A percentile compares a stretch with the other conserved stretches of the same genome.
phyloP scores from a whole-genome alignment of 2,797 vertebrate genomes.

The Rhabdomys pumilio region DNA sequence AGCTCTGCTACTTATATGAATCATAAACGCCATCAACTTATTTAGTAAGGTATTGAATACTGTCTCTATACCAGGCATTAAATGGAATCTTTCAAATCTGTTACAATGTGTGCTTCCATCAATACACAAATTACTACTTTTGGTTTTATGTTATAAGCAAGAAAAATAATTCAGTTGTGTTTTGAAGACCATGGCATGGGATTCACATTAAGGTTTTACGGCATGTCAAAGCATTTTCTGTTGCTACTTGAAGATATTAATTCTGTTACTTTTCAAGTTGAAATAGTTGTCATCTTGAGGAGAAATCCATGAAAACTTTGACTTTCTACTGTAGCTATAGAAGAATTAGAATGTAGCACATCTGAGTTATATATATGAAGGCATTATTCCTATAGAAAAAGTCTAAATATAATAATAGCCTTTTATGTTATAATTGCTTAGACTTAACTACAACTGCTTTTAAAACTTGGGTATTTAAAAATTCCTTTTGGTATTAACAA shows the following conservation, averaged over 20 bases:
- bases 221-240: not conserved
- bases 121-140: not conserved
- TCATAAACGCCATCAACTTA: conserved; percentile 53
- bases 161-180: conserved; percentile 1
- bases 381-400: not conserved
- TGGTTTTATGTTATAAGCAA: conserved; percentile 28
- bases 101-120: not conserved
- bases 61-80: not conserved
- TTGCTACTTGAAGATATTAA: not conserved
- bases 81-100: not conserved
- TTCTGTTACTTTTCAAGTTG: conserved; percentile 24
- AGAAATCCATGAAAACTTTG: not conserved
- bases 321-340: not conserved
- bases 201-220: conserved; percentile 22
- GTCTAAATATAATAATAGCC: not conserved
- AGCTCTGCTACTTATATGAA: not conserved
- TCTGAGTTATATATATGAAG: not conserved
- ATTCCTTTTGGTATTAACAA: not conserved
- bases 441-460: conserved; percentile 1
- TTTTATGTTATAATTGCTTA: not conserved
- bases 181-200: not conserved
- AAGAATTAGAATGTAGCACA: not conserved
- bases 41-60: conserved; percentile 36
- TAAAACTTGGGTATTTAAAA: conserved; percentile 10
- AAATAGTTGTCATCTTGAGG: not conserved